phyloP scores from a whole-genome alignment of 2,797 vertebrate genomes.

The Urosaurus nigricauda region DNA sequence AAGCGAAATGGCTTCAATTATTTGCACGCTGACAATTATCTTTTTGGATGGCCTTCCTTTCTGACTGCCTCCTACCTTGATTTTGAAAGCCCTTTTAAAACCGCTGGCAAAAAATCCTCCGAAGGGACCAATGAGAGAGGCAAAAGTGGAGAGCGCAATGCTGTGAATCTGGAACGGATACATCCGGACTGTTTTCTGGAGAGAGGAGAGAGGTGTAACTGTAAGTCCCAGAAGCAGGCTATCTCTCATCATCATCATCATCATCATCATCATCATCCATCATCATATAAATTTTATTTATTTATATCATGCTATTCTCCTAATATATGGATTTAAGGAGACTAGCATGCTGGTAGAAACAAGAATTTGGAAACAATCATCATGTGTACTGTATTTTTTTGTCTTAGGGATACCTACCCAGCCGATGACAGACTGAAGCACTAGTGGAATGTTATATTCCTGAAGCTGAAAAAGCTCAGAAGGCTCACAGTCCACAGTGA shows the following conservation, averaged over 20 bases:
- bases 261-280: too few species aligned
- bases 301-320: too few species aligned
- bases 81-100: constrained; percentile 98
- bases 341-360: too few species aligned
- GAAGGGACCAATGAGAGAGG: constrained; percentile 95
- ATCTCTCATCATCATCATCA: too few species aligned
- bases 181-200: constrained; percentile 90
- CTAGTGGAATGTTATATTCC: constrained; percentile 87
- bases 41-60: too few species aligned
- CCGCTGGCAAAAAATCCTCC: constrained; percentile 99
- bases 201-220: not conserved
- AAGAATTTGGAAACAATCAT: too few species aligned
- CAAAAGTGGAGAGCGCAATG: constrained; percentile 94
- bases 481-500: constrained; percentile 94
- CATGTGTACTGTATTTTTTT: too few species aligned
- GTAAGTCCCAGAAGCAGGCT: too few species aligned
- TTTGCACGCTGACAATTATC: fast-evolving
- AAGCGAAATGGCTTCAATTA: not conserved
- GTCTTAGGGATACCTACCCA: constrained; percentile 82
- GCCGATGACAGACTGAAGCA: constrained; percentile 89
- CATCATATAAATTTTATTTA: too few species aligned
- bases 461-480: constrained; percentile 95
- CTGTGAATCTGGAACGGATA: constrained; percentile 99
- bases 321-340: too few species aligned
- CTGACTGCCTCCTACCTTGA: constrained; percentile 85